A percentile compares a stretch with the other conserved stretches of the same genome.
phyloP scores from a whole-genome alignment of 2,113 vertebrate species.

The Spizaetus ornatus region DNA sequence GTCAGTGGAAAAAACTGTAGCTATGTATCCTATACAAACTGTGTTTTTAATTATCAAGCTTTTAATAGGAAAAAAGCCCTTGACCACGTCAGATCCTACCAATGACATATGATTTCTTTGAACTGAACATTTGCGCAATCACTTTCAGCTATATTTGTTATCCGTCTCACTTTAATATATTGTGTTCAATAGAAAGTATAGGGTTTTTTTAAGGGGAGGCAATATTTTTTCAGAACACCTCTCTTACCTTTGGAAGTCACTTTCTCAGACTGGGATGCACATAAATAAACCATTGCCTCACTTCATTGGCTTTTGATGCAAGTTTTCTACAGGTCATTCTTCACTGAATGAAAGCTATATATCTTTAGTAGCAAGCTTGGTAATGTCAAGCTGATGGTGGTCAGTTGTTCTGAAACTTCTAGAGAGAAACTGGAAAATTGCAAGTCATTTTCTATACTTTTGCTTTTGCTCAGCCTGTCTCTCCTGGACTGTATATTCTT shows the following conservation, averaged over 20 bases:
- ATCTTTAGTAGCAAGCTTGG: slow-evolving; percentile 18
- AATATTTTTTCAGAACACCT: background rate
- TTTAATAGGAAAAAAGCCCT: background rate
- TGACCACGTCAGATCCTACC: background rate
- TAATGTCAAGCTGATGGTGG: background rate
- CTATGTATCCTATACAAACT: background rate
- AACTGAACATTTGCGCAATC: background rate
- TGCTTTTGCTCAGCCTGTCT: background rate
- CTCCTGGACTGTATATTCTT: background rate
- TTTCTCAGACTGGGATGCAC: background rate
- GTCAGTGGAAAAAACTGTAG: background rate
- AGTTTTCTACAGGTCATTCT: slow-evolving; percentile 27
- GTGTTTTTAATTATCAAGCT: slow-evolving; percentile 1
- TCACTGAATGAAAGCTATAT: background rate
- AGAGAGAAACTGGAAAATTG: background rate
- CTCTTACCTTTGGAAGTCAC: background rate
- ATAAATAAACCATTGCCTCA: slow-evolving; percentile 50
- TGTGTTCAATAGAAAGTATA: background rate
- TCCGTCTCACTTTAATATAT: slow-evolving; percentile 9
- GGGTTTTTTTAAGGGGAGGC: background rate
- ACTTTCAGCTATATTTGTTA: background rate
- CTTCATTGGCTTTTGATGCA: slow-evolving; percentile 26
- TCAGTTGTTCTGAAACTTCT: slow-evolving; percentile 7
- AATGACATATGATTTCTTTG: background rate
- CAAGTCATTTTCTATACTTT: background rate